Conservation (phyloP, 2,888 invertebrate genomes). For the Eristalis pertinax region DNA sequence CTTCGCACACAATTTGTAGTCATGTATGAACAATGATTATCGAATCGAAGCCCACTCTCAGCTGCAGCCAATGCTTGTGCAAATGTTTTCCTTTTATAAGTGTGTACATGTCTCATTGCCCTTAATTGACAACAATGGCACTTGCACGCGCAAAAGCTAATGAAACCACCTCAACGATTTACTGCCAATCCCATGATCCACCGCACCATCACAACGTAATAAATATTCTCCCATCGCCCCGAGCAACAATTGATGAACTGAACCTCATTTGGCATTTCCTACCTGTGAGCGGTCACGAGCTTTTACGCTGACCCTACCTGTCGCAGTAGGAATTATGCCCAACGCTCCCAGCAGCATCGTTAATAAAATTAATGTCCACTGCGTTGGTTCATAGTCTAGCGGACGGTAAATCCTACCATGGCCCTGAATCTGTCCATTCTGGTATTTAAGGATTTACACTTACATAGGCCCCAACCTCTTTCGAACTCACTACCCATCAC, state of each 20-base stretch:
- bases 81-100: background rate
- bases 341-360: constrained; percentile 24
- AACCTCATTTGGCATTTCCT: constrained; percentile 44
- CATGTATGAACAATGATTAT: background rate
- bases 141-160: constrained; percentile 4
- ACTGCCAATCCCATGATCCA: constrained; percentile 26
- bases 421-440: constrained; percentile 60
- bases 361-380: constrained; percentile 50
- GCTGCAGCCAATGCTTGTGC: background rate
- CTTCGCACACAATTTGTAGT: background rate
- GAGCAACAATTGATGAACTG: constrained; percentile 40
- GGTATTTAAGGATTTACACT: constrained; percentile 68
- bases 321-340: constrained; percentile 51
- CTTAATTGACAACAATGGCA: constrained; percentile 8
- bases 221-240: constrained; percentile 25
- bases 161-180: constrained; percentile 19
- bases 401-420: constrained; percentile 51
- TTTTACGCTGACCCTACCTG: constrained; percentile 45
- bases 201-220: constrained; percentile 26
- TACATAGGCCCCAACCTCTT: constrained; percentile 35
- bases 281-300: constrained; percentile 6
- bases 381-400: constrained; percentile 13
- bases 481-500: constrained; percentile 7
- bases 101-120: background rate
- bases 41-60: background rate